Evolutionary conservation across 2,888 invertebrate species (phyloP), one percentile per base, ranked within the genome.

Genomic region (Harpalus rubripes): DNA sequence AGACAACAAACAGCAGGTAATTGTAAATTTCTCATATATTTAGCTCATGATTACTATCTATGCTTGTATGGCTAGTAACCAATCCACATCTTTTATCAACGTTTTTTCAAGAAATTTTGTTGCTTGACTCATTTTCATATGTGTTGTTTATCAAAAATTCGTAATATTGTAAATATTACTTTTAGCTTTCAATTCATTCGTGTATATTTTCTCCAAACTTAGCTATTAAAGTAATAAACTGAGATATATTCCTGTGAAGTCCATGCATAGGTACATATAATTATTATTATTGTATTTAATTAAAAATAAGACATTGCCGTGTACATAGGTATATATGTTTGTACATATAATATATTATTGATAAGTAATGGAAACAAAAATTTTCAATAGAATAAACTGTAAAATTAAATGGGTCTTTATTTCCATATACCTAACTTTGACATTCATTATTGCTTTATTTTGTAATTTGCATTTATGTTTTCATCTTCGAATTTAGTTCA

Each of bases 311-410:
- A 84, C 78, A 78, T 81, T 82, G 88, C 90, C 88, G 89, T 91
- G 90, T 91, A 91, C 90, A 91, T 91, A 91, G 89, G 87, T 87
- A 90, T 92, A 91, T 92, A 92, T 92, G 92, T 92, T 92, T 92
- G 91, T 92, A 92, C 90, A 92, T 92, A 92, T 90, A 90, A 90
- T 90, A 90, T 90, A 91, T 90, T 90, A 91, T 90, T 90, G 89
- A 90, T 90, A 90, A 89, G 88, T 89, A 88, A 90, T 90, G 90
- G 89, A 89, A 85, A 90, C 89, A 89, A 89, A 91, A 89, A 90
- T 91, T 91, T 91, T 91, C 90, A 90, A 91, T 91, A 91, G 91
- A 91, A 91, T 91, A 91, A 91, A 90, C 89, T 84, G 87, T 87
- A 84, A 87, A 87, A 87, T 80, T 86, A 85, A 84, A 86, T 32